phyloP scores from a whole-genome alignment of 2,888 invertebrate species.

The Eretmocerus hayati region DNA sequence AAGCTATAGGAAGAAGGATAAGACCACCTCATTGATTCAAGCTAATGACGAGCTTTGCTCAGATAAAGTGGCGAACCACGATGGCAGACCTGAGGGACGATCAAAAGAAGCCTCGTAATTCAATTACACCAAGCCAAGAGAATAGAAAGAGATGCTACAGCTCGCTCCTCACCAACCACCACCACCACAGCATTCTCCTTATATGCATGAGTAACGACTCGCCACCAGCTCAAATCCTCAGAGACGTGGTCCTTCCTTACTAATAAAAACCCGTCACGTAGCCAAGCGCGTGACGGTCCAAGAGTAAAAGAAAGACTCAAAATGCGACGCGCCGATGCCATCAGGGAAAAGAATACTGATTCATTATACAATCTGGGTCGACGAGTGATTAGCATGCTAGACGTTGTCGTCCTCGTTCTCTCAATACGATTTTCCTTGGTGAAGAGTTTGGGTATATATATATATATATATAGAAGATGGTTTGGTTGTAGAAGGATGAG shows the following conservation, averaged over 20 bases:
- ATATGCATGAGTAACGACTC: slow-evolving; percentile 27
- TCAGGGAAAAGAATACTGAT: slow-evolving; percentile 56
- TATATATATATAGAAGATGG: too few species aligned
- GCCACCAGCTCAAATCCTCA: slow-evolving; percentile 21
- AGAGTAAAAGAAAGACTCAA: slow-evolving; percentile 29
- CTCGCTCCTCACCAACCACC: too few species aligned
- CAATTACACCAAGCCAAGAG: slow-evolving; percentile 7
- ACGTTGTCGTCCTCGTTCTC: slow-evolving; percentile 24
- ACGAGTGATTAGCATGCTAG: slow-evolving; percentile 54
- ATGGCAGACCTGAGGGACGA: neutral
- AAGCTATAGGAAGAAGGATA: neutral
- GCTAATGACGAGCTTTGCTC: neutral
- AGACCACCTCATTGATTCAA: too few species aligned
- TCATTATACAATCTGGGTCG: slow-evolving; percentile 57
- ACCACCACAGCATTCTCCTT: slow-evolving; percentile 11
- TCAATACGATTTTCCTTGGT: neutral
- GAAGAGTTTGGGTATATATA: too few species aligned
- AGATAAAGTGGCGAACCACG: neutral
- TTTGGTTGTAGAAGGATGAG: too few species aligned
- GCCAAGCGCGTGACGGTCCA: slow-evolving; percentile 14
- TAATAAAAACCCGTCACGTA: slow-evolving; percentile 52
- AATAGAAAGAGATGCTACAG: slow-evolving; percentile 1
- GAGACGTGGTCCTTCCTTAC: slow-evolving; percentile 31
- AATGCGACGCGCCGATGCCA: slow-evolving; percentile 43
- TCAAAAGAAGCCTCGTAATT: neutral